These are phyloP conservation scores for Sus scrofa DNA, from an alignment of 2,113 vertebrate species.

Conservation along the genomic window T2T-Sscrofa CM000814.6:136817001-136817500, in stretches of 20 bases:
- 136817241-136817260: not conserved
- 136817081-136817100: too few species aligned
- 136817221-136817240: not conserved
- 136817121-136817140: not conserved
- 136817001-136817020: too few species aligned
- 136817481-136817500: not conserved
- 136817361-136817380: not conserved
- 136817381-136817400: not conserved
- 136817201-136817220: not conserved
- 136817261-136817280: not conserved
- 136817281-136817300: not conserved
- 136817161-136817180: not conserved
- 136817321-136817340: not conserved
- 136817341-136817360: not conserved
- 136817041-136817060: not conserved
- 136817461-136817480: not conserved
- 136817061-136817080: not conserved
- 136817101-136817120: not conserved
- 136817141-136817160: not conserved
- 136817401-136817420: not conserved
- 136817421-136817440: not conserved
- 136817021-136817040: not conserved
- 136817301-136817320: not conserved
- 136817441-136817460: not conserved
- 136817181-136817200: not conserved